phyloP scores from a whole-genome alignment of 2,113 vertebrate species.

The Burhinus oedicnemus region DNA sequence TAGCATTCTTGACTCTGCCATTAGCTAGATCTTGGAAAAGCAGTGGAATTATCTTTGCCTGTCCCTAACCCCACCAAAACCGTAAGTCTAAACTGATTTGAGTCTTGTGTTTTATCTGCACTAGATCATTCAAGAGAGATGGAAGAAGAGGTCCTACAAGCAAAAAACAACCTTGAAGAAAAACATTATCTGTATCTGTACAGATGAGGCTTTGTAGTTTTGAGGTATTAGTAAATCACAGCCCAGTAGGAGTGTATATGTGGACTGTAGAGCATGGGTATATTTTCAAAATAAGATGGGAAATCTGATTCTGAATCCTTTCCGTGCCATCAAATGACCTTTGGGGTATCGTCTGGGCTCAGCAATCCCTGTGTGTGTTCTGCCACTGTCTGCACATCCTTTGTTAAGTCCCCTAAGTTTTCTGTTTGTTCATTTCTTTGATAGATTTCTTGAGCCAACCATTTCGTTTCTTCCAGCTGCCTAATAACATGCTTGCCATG shows the following conservation, averaged over 20 bases:
- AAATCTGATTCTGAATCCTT: not conserved
- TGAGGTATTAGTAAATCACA: not conserved
- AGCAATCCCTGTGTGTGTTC: not conserved
- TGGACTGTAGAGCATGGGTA: not conserved
- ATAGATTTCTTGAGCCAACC: not conserved
- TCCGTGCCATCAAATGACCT: not conserved
- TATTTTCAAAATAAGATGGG: not conserved
- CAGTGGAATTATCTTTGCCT: not conserved
- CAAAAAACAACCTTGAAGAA: not conserved
- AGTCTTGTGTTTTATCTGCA: not conserved
- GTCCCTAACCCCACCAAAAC: not conserved
- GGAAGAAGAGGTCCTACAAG: not conserved
- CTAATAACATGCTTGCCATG: not conserved
- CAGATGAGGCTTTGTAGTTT: not conserved
- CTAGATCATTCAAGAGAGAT: not conserved
- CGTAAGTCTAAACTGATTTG: not conserved
- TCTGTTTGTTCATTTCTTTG: not conserved
- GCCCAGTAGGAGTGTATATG: not conserved
- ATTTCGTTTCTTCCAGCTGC: not conserved
- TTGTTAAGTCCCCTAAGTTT: not conserved
- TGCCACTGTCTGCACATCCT: not conserved
- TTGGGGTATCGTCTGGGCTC: not conserved
- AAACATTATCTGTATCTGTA: not conserved
- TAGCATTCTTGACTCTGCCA: not conserved
- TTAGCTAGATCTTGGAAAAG: not conserved